Evolutionary conservation across 1,140 invertebrate genomes (phyloP).

Genomic region (Neodiprion fabricii): DNA sequence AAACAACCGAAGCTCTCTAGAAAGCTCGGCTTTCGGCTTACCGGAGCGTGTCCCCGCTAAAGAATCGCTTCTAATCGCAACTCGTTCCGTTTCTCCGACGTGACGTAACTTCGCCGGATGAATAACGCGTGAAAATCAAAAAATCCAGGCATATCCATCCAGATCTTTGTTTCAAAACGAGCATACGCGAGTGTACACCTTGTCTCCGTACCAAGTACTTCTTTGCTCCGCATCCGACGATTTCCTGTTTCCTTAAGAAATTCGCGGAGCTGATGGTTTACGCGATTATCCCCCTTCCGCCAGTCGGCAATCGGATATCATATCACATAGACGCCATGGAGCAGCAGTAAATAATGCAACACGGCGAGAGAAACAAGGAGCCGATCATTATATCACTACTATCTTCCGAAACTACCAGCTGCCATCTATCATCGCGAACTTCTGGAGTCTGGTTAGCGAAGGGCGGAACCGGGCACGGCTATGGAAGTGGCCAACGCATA

Average conservation of each 20-base stretch:
- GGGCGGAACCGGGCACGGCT: background rate
- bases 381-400: background rate
- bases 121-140: too few species aligned
- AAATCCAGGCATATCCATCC: too few species aligned
- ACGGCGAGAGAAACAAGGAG: background rate
- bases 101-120: background rate
- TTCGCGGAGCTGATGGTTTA: background rate
- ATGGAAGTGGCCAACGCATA: background rate
- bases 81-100: background rate
- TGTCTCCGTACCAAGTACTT: conserved; percentile 28
- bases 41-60: background rate
- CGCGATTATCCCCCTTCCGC: too few species aligned
- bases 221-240: conserved; percentile 31
- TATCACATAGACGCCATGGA: background rate
- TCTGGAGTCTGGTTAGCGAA: background rate
- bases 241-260: conserved; percentile 24
- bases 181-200: conserved; percentile 16
- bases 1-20: conserved; percentile 48
- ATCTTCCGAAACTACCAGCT: background rate
- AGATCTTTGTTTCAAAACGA: too few species aligned
- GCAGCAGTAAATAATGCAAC: background rate
- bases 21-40: conserved; percentile 2
- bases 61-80: background rate
- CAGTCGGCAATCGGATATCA: background rate
- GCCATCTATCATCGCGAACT: background rate